Percentiles rank a stretch among this genome's conserved stretches.
These are phyloP conservation scores for Lasioglossum oenotherae DNA, from an alignment of 2,888 invertebrate genomes.

Conservation along the genomic window DNA sequence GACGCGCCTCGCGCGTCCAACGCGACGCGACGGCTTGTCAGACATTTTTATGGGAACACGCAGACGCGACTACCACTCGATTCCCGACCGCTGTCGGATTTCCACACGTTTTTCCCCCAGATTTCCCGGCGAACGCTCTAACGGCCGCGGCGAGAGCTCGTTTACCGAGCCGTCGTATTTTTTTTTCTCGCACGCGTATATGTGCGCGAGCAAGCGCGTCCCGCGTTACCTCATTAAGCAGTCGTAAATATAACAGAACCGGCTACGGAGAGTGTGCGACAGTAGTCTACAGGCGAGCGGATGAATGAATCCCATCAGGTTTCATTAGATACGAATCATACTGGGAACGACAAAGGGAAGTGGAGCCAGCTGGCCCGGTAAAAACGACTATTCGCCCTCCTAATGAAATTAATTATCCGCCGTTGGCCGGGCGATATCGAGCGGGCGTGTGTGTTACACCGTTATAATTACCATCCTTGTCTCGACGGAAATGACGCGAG, in stretches of 20 bases:
- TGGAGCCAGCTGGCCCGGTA: background rate
- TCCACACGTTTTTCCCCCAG: background rate
- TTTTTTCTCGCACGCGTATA: background rate
- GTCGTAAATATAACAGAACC: slow-evolving; percentile 23
- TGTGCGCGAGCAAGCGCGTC: background rate
- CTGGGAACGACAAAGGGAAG: slow-evolving; percentile 21
- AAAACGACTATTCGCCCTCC: slow-evolving; percentile 42
- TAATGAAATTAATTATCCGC: slow-evolving; percentile 64
- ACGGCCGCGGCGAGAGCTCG: slow-evolving; percentile 2
- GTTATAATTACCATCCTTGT: slow-evolving; percentile 59
- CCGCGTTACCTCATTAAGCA: slow-evolving; percentile 24
- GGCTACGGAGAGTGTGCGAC: background rate
- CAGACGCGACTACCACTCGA: slow-evolving; percentile 8
- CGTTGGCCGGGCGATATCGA: slow-evolving; percentile 24
- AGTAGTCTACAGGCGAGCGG: background rate
- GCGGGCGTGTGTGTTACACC: slow-evolving; percentile 37
- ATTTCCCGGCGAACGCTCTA: background rate
- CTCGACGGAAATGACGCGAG: slow-evolving; percentile 24
- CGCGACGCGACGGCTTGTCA: background rate
- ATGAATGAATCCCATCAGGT: slow-evolving; percentile 34
- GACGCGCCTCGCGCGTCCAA: background rate
- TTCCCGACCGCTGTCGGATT: slow-evolving; percentile 1
- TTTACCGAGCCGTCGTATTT: slow-evolving; percentile 15
- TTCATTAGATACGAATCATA: slow-evolving; percentile 54
- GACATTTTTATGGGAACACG: slow-evolving; percentile 29